Base-by-base conservation (phyloP, 2,888 invertebrate genomes). In the Plebejus argus region DNA sequence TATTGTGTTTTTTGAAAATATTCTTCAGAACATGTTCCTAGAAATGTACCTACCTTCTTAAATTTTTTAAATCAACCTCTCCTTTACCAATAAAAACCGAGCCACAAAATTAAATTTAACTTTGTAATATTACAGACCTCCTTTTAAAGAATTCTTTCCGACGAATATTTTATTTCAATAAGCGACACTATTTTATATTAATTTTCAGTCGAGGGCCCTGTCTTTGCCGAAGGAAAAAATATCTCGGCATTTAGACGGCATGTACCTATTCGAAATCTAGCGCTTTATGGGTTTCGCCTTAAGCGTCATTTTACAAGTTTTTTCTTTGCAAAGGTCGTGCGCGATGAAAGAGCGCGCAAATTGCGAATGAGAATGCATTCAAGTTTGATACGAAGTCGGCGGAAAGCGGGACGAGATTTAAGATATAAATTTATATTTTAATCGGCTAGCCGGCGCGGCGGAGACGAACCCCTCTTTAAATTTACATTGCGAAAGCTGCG, bases 361-460 rank as follows among this genome's bases (percentile, higher is more conserved):
- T 93, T 92, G 90, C 89, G 86, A 89, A 88, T 86, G 87, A 87
- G 86, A 86, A 89, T 85, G 89, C 87, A 90, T 92, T 91, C 89
- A 89, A 85, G 85, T 86, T 86, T 88, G 88, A 86, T 88, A 87
- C 85, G 86, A 86, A 85, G 83, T 88, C 86, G 85, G 87, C 86
- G 84, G 85, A 85, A 89, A 88, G 88, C 84, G 86, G 83, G 86
- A 83, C 83, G 87, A 88, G 89, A 89, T 91, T 91, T 91, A 89
- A 91, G 89, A 91, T 91, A 91, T 92, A 89, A 91, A 90, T 91
- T 92, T 91, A 91, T 90, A 86, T 89, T 87, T 88, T 91, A 92
- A 93, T 91, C 90, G 89, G 87, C 86, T 86, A 85, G 84, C 87
- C 86, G 85, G 83, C 85, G 83, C 86, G 85, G 83, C 85, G 83